Evolutionary conservation across 2,888 invertebrate species (phyloP), one percentile per base, ranked within the genome.

Genomic region (Catocala nupta): DNA sequence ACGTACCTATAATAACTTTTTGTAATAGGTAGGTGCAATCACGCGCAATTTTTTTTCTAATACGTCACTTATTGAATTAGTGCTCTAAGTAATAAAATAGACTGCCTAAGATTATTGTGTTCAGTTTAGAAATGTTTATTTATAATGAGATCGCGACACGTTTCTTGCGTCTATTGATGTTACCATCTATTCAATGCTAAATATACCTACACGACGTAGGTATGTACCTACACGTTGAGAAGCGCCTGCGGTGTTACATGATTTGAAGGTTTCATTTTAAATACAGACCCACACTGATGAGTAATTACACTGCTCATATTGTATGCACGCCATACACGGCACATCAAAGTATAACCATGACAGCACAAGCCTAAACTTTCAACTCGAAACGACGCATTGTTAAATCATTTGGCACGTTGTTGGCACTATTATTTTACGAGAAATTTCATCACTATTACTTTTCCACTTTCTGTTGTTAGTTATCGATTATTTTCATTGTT

Each of bases 221-320:
- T 43, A n/a, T 7, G 44, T 52, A 45, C 43, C 16, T 59, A 11
- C 43, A 1, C 55, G 52, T 43, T 55, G 54, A 48, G 55, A 63
- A 56, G 39, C 49, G 63, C 59, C 49, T 57, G 62, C 63, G 59
- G 55, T 52, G 64, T 66, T 63, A 60, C 51, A 48, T 34, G 61
- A 63, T 59, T 66, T 65, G 68, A 70, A 68, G 73, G 71, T 68
- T 71, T 59, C 54, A 39, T 62, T 71, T 61, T 55, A 67, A 63
- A 68, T 49, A 66, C 52, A 55, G 44, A 48, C 75, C 70, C 71
- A 72, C 74, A 48, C 39, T 53, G 63, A 66, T 74, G 49, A 66
- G 59, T 71, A 67, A 73, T 67, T 61, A 54, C 55, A 57, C 47
- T 54, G 50, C 58, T 49, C 44, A 44, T 16, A 66, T 64, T 51